Percentiles rank a stretch among this genome's conserved stretches.
Evolutionary conservation across 2,888 invertebrate species (phyloP).

Genomic region (Epistrophe grossulariae): DNA sequence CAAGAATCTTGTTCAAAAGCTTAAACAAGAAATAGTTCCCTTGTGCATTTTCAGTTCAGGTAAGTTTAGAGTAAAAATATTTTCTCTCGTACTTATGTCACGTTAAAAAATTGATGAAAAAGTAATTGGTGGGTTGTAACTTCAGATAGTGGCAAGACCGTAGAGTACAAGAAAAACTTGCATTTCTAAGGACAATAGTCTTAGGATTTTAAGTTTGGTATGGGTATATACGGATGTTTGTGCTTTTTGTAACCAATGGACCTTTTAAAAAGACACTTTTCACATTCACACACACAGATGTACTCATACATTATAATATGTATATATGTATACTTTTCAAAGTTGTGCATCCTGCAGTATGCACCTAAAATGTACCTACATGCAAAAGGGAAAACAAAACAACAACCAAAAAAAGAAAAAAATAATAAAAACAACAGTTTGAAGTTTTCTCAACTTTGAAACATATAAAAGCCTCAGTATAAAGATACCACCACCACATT

Average conservation of each 20-base stretch:
- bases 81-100: slow-evolving; percentile 28
- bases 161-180: slow-evolving; percentile 28
- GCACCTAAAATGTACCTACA: slow-evolving; percentile 30
- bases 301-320: background rate
- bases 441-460: slow-evolving; percentile 69
- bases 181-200: slow-evolving; percentile 40
- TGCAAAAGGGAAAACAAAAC: slow-evolving; percentile 25
- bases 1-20: background rate
- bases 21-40: background rate
- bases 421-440: slow-evolving; percentile 67
- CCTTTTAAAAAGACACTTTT: slow-evolving; percentile 55
- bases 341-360: slow-evolving; percentile 56
- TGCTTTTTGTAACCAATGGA: slow-evolving; percentile 52
- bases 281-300: slow-evolving; percentile 9
- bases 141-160: slow-evolving; percentile 47
- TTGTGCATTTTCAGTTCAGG: slow-evolving; percentile 9
- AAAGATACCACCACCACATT: slow-evolving; percentile 30
- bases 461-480: slow-evolving; percentile 54
- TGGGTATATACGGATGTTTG: background rate
- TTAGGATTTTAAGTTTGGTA: slow-evolving; percentile 32
- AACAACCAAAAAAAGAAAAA: slow-evolving; percentile 9
- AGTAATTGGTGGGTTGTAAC: slow-evolving; percentile 66
- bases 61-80: slow-evolving; percentile 25
- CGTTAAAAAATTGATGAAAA: slow-evolving; percentile 69
- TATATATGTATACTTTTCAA: slow-evolving; percentile 41